These are phyloP conservation scores for Paramacrobiotus metropolitanus DNA, from an alignment of 1,140 invertebrate species.

Conservation along the genomic window DNA sequence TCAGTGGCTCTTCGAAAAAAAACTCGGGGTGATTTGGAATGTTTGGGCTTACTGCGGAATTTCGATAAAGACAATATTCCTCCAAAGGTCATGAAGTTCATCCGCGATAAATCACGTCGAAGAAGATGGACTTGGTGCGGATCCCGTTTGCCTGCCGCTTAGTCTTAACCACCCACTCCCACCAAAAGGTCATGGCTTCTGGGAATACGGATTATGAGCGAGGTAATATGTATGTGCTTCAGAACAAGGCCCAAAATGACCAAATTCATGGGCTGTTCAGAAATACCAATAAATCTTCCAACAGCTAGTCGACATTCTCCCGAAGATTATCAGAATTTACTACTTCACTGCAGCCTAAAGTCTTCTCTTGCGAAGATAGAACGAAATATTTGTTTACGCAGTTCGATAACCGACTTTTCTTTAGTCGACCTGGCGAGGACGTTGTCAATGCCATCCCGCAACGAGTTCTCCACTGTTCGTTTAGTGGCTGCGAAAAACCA, in stretches of 20 bases:
- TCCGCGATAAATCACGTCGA: slow-evolving; percentile 63
- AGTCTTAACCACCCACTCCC: slow-evolving; percentile 75
- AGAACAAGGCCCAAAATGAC: slow-evolving; percentile 79
- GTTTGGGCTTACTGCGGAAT: slow-evolving; percentile 52
- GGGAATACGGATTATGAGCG: slow-evolving; percentile 69
- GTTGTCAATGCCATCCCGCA: not conserved
- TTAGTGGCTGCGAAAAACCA: slow-evolving; percentile 41
- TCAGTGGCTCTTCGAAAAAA: slow-evolving; percentile 72
- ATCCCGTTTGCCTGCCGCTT: no score
- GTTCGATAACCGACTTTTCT: slow-evolving; percentile 29
- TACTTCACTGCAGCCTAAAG: slow-evolving; percentile 62
- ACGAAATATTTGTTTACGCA: slow-evolving; percentile 70
- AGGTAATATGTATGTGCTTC: slow-evolving; percentile 73
- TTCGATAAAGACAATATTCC: slow-evolving; percentile 82
- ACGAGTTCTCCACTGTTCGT: not conserved
- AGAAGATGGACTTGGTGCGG: no score
- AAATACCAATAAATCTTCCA: slow-evolving; percentile 87
- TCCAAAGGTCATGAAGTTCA: slow-evolving; percentile 47
- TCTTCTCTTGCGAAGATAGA: slow-evolving; percentile 62
- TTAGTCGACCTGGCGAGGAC: not conserved
- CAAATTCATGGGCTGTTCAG: slow-evolving; percentile 87
- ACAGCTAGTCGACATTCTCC: slow-evolving; percentile 61
- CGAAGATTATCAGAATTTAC: slow-evolving; percentile 52
- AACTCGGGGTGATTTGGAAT: slow-evolving; percentile 67
- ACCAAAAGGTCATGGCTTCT: slow-evolving; percentile 57